Percentiles rank a stretch among this genome's conserved stretches.
Evolutionary conservation across 1,140 invertebrate genomes (phyloP).

Genomic region (Papilio polyxenes): DNA sequence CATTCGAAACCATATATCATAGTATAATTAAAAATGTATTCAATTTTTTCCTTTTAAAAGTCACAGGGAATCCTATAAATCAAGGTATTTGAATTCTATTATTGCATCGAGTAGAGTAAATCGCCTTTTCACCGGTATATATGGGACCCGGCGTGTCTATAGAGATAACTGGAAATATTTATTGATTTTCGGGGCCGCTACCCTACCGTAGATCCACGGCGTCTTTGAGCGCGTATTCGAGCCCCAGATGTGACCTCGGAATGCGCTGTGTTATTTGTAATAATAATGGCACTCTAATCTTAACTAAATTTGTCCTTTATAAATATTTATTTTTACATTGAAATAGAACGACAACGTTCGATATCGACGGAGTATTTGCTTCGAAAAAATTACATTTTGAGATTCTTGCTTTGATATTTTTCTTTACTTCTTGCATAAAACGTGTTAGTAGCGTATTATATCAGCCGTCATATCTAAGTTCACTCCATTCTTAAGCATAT

Average conservation of each 20-base stretch:
- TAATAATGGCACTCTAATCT: constrained; percentile 24
- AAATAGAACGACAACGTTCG: neutral
- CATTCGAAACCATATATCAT: no score
- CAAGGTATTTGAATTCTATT: constrained; percentile 3
- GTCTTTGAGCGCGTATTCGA: constrained; percentile 18
- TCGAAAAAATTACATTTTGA: neutral
- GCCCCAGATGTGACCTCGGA: constrained; percentile 37
- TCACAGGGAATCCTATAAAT: neutral
- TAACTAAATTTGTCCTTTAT: constrained; percentile 5
- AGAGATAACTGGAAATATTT: constrained; percentile 43
- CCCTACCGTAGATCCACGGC: constrained; percentile 11
- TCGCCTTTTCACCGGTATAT: constrained; percentile 17
- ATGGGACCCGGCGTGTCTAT: constrained; percentile 5
- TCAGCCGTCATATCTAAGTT: no score
- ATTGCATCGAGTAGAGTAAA: constrained; percentile 20
- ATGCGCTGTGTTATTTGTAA: constrained; percentile 29
- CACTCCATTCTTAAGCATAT: no score
- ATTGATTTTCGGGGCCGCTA: constrained; percentile 44
- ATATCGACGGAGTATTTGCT: neutral
- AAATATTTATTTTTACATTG: constrained; percentile 12
- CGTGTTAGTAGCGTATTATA: no score
- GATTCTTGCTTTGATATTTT: neutral
- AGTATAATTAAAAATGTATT: neutral
- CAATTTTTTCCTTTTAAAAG: neutral
- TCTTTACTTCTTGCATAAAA: neutral